Evolutionary conservation across 2,113 vertebrate genomes (phyloP), one percentile per base, ranked within the genome.

Genomic region (Vulpes lagopus): DNA sequence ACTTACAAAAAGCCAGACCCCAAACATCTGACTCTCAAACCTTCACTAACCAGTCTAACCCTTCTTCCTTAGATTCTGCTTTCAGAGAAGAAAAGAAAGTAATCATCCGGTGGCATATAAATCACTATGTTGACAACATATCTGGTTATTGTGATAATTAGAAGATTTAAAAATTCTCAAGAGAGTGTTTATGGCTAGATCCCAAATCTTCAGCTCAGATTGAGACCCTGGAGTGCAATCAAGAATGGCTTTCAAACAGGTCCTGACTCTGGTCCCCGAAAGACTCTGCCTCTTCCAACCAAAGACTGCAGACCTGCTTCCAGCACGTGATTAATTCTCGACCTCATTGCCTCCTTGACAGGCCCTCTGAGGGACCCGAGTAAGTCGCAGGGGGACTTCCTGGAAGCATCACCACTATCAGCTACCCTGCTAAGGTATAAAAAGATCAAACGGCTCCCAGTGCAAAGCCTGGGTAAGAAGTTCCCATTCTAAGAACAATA

Each of bases 301-400:
- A 23, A 30, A 73, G n/a, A 11, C 59, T 9, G 20, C 3, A 3
- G 25, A 16, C 25, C 20, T 43, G 4, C 38, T 17, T 11, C 51
- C 7, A 2, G 32, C 0, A 12, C 15, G 1, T 88, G 14, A 11
- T 83, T 67, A 32, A 19, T 30, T 83, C n/a, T 25, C 16, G 14
- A 11, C 17, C n/a, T 60, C 38, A 30, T 23, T 32, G 76, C 8
- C 23, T 60, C 27, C 32, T 74, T 76, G 30, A 49, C 35, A 76
- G n/a, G 20, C n/a, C 35, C 5, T 82, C 53, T 5, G 1, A 0
- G 1, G 11, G 2, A 22, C 15, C 51, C 1, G 25, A 5, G n/a
- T 17, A 25, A 51, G 49, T 32, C 0, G 0, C 23, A 78, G 43
- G 2, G 49, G 43, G 14, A 51, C 43, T 30, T 78, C 43, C 2